Evolutionary conservation across 2,797 vertebrate genomes (phyloP), one percentile per base, ranked within the genome.

Genomic region (Periophthalmus magnuspinnatus): DNA sequence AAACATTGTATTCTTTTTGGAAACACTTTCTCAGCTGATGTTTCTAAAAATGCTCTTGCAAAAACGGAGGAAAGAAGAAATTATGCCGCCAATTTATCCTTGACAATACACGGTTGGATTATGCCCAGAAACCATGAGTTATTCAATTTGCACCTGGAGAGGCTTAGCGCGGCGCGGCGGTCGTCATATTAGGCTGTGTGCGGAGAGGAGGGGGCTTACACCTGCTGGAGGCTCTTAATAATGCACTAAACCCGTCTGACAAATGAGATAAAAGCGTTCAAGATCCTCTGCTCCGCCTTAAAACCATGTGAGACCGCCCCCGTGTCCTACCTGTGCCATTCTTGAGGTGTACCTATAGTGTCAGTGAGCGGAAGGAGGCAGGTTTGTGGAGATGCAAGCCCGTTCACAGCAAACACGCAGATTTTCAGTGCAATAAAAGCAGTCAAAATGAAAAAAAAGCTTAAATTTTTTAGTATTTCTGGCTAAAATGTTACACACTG

Each of bases 171-270:
- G 55, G 55, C 17, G 17, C 13, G 55, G 22, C 11, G 54, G 10
- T 45, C 41, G 13, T 45, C 41, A 45, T 45, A 45, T 45, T 14
- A 45, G 41, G 17, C 5, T 32, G 28, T 32, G 56, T 17, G 56
- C 24, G 2, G 58, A 34, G 58, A 19, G 58, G 58, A 34, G 80
- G 90, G 91, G 92, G 92, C 92, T 94, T 93, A 94, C 93, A 94
- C 92, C 93, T 94, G 93, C 93, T 94, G 89, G 80, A 82, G 88
- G 90, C 89, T 87, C 91, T 82, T 87, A 91, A 93, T 92, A 92
- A 91, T 91, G 78, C 89, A 91, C 92, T 93, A 93, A 92, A 93
- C 90, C 91, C 85, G 92, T 92, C 93, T 92, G 86, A 92, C 92
- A 87, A 61, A 91, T 75, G 87, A 91, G 92, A 93, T 93, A 90